Evolutionary conservation across 2,113 vertebrate genomes (phyloP).

Genomic region (Cryptoleucopteryx plumbea): DNA sequence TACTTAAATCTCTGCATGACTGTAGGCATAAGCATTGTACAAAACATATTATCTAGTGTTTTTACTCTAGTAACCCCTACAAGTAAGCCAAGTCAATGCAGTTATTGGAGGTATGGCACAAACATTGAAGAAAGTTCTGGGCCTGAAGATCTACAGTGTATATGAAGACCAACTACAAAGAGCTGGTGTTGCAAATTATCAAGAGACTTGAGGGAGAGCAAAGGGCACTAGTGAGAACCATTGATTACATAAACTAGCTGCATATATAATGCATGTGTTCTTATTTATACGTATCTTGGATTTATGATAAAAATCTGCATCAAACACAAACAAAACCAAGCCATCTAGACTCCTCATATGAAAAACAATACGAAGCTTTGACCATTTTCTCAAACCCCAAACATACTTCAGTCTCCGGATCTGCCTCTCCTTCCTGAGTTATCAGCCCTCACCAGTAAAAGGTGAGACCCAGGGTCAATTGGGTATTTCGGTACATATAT

Average conservation of each 20-base stretch:
- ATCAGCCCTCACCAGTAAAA: neutral
- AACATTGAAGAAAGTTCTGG: neutral
- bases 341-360: neutral
- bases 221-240: neutral
- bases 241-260: neutral
- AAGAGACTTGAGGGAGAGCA: neutral
- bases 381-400: neutral
- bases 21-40: neutral
- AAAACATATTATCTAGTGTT: neutral
- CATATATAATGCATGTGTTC: neutral
- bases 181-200: neutral
- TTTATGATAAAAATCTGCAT: neutral
- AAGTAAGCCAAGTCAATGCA: neutral
- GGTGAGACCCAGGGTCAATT: neutral
- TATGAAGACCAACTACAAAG: neutral
- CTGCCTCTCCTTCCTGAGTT: neutral
- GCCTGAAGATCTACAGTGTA: neutral
- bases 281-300: neutral
- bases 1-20: neutral
- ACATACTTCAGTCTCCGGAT: neutral
- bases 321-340: neutral
- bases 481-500: neutral
- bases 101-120: neutral
- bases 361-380: neutral
- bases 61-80: neutral